Base-by-base conservation (phyloP, 2,888 invertebrate genomes). In the Orthosia gracilis region DNA sequence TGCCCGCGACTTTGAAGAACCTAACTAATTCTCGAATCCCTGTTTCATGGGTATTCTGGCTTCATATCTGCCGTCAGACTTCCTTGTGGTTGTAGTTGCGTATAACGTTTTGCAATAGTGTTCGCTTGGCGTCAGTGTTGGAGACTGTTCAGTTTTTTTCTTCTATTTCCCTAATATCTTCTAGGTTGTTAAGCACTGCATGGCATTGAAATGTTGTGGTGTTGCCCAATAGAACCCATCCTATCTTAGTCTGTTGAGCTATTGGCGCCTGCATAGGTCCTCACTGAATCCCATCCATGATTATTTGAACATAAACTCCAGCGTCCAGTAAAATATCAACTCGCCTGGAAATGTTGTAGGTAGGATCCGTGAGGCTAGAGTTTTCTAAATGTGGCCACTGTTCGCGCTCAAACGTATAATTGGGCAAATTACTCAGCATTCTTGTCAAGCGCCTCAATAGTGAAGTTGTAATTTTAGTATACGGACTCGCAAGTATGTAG, bases 291-390 rank as follows among this genome's bases (percentile, higher is more conserved):
- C 58, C 26, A 18, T 18, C 4, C 58, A 58, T 58, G 31, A 31
- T 13, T 11, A 58, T 61, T 61, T 61, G 21, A 9, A 45, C 61
- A 23, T 61, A 47, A 61, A 61, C 47, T 61, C 61, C 61, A 9
- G 61, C 61, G 40, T 62, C 21, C 47, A 47, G 47, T 9, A 47
- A 45, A 61, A 61, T 61, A 15, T 61, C 61, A 2, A 47, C 47
- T 23, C 21, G 61, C 21, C 61, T 45, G 9, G 61, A 47, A 15
- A 62, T 23, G 47, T 62, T 62, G 61, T 62, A 62, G 23, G 21
- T 47, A 15, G 47, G 61, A 23, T 62, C 61, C 7, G 61, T 47
- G 11, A 62, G 61, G 45, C 47, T 62, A 4, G 47, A 15, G 15
- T 62, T 21, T 47, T 62, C 9, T 45, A 61, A 61, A 61, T 45